Percentiles rank a stretch among this genome's conserved stretches.
These are phyloP conservation scores for Lophura nycthemera DNA, from an alignment of 2,113 vertebrate genomes.

Conservation along the genomic window DNA sequence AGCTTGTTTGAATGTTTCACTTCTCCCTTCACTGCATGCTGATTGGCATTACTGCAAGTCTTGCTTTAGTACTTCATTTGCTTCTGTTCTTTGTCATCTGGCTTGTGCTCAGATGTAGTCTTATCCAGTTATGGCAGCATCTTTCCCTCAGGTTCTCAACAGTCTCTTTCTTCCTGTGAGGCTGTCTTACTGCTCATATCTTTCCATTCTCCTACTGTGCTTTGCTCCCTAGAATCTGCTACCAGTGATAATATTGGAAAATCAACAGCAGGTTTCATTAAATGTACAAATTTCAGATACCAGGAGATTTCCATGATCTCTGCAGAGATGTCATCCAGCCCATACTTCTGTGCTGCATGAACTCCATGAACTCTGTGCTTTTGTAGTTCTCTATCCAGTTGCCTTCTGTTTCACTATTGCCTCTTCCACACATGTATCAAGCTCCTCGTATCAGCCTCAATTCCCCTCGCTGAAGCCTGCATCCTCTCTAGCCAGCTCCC, in stretches of 20 bases:
- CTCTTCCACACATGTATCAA: rapidly evolving
- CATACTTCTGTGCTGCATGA: not conserved
- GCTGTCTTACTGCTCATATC: not conserved
- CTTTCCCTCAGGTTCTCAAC: not conserved
- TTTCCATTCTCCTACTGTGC: not conserved
- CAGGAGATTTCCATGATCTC: not conserved
- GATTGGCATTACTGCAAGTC: not conserved
- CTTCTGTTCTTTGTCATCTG: not conserved
- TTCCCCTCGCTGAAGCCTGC: not conserved
- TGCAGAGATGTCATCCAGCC: not conserved
- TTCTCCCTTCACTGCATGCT: not conserved
- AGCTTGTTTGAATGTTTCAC: not conserved
- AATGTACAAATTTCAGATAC: not conserved
- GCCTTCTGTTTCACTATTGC: not conserved
- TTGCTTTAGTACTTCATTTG: not conserved
- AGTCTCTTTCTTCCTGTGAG: not conserved
- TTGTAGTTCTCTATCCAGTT: not conserved
- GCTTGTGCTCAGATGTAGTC: not conserved
- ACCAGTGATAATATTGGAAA: not conserved
- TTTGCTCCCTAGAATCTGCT: not conserved
- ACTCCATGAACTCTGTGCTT: not conserved
- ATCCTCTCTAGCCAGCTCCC: not conserved
- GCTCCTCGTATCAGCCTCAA: not conserved
- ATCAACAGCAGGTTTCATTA: not conserved
- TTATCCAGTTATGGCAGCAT: not conserved